Conservation (phyloP, 2,888 invertebrate genomes). For the Polydrusus cervinus region DNA sequence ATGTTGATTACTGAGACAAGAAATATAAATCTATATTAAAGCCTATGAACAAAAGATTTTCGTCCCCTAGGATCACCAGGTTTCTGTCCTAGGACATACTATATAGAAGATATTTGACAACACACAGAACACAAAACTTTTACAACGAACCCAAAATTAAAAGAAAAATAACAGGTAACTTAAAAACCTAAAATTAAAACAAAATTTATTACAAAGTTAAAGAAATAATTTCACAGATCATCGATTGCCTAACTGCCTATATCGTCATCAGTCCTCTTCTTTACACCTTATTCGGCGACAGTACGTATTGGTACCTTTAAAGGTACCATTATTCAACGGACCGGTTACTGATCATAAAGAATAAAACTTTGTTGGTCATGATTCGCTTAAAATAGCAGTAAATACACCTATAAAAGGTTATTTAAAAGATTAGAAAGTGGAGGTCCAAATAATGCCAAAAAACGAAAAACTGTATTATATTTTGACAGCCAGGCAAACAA, state of each 20-base stretch:
- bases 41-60: too few species aligned
- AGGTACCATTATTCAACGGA: constrained; percentile 19
- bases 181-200: not conserved
- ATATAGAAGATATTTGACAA: too few species aligned
- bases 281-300: constrained; percentile 17
- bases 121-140: too few species aligned
- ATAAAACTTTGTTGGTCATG: constrained; percentile 24
- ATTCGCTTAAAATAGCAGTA: constrained; percentile 10
- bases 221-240: constrained; percentile 15
- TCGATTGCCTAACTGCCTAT: constrained; percentile 16
- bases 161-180: not conserved
- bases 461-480: too few species aligned
- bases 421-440: not conserved
- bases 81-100: too few species aligned
- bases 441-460: too few species aligned
- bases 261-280: constrained; percentile 7
- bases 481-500: too few species aligned
- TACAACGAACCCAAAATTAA: too few species aligned
- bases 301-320: constrained; percentile 4
- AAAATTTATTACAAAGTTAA: not conserved
- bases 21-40: too few species aligned
- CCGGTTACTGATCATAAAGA: constrained; percentile 32
- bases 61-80: too few species aligned
- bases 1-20: not conserved
- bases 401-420: not conserved